These are phyloP conservation scores for Ranitomeya variabilis DNA, from an alignment of 2,113 vertebrate genomes.

Conservation along the genomic window DNA sequence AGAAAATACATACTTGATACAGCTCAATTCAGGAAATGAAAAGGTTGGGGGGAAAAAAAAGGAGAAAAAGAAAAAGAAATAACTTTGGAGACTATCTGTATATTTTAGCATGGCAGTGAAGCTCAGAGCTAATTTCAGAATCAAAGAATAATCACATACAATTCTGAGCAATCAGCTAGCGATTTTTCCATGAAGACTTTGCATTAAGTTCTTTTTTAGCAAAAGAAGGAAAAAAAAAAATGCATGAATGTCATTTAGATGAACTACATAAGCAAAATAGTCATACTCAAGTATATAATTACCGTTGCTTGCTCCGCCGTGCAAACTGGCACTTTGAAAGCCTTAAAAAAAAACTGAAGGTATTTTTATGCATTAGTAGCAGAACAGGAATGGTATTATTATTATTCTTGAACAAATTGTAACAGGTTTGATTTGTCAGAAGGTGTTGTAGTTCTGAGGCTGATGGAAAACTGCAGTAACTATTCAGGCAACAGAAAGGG, in stretches of 20 bases:
- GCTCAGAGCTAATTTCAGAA: constrained; percentile 67
- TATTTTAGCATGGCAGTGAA: constrained; percentile 60
- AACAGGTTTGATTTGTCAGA: constrained; percentile 58
- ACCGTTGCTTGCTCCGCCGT: constrained; percentile 56
- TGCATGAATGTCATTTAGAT: constrained; percentile 63
- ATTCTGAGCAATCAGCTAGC: constrained; percentile 64
- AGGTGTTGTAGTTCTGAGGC: constrained; percentile 58
- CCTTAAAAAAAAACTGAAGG: constrained; percentile 57
- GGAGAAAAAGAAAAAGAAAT: constrained; percentile 21
- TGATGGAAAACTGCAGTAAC: constrained; percentile 49
- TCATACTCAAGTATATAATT: constrained; percentile 64
- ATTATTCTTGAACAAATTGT: constrained; percentile 37
- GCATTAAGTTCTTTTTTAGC: constrained; percentile 65
- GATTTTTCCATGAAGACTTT: constrained; percentile 66
- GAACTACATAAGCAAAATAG: constrained; percentile 66
- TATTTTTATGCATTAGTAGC: constrained; percentile 49
- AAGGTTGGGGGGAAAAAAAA: not conserved
- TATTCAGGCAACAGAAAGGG: not conserved
- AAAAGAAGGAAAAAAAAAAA: constrained; percentile 62
- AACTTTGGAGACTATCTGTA: constrained; percentile 67
- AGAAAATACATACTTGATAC: constrained; percentile 48
- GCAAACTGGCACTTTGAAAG: constrained; percentile 62
- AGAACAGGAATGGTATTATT: constrained; percentile 62
- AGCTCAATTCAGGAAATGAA: constrained; percentile 27
- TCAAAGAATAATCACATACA: constrained; percentile 68